Base-by-base conservation (phyloP, 2,888 invertebrate genomes). In the Allygus modestus region DNA sequence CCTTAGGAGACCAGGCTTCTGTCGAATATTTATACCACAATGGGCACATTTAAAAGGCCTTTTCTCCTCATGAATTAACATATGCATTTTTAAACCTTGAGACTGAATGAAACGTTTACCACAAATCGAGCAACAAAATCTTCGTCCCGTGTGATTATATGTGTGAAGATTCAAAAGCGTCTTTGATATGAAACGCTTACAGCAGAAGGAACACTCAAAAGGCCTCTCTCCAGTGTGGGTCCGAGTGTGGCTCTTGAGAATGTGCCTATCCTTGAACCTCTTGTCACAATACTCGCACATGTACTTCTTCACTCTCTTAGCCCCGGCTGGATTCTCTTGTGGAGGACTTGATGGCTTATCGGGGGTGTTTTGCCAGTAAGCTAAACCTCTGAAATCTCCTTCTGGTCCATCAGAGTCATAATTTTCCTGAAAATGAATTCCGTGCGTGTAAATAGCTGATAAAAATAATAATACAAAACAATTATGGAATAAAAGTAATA, bases 211-310 rank as follows among this genome's bases (percentile, higher is more conserved):
- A 33, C 69, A 69, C 26, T 69, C 69, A 15, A 12, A 37, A 28
- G 69, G 69, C 17, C 26, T 69, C 9, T 69, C 69, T 15, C 69
- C 69, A 9, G 69, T 69, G 23, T 69, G 69, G 7, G 33, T 69
- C 17, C 31, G 28, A 2, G 31, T n/a, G 20, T 69, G 69, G n/a
- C 17, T 2, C n/a, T 7, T 69, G 31, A 69, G 69, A 7, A 31
- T 28, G n/a, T 69, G 31, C 1, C 69, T 31, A 31, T 33, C 23
- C 2, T 31, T 4, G 26, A 69, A 69, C 17, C 26, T 5, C 31
- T 69, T 69, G 37, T 31, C 69, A 31, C 69, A 69, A 69, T 28
- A 31, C 37, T 7, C 12, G 69, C 69, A 69, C 17, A 69, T 31
- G 20, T 9, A 69, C 26, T 69, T 69, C 26, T 11, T 33, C n/a